A percentile compares a stretch with the other conserved stretches of the same genome.
Conservation (phyloP, 2,797 vertebrate species). For the Smutsia gigantea region DNA sequence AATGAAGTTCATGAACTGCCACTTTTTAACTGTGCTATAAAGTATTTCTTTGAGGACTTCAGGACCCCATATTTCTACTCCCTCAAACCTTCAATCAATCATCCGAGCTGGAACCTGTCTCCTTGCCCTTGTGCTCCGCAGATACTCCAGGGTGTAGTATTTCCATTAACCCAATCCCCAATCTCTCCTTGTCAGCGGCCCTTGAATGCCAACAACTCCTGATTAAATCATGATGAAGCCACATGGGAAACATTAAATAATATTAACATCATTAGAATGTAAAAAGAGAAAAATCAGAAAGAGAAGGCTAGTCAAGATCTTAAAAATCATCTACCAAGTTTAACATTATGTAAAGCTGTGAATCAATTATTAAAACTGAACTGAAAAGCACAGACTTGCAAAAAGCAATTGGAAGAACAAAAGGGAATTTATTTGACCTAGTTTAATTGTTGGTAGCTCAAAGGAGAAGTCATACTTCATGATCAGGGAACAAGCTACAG, state of each 20-base stretch:
- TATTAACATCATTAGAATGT: background rate
- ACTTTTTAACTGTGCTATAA: background rate
- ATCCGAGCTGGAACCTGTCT: background rate
- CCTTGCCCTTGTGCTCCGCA: background rate
- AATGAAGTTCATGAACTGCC: background rate
- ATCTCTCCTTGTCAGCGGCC: background rate
- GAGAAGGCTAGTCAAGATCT: background rate
- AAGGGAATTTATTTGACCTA: slow-evolving; percentile 46
- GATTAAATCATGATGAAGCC: background rate
- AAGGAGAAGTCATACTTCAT: slow-evolving; percentile 50
- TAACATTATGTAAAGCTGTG: background rate
- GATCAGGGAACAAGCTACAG: background rate
- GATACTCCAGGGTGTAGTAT: background rate
- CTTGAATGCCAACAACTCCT: background rate
- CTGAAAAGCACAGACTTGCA: background rate
- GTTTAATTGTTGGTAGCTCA: slow-evolving; percentile 38
- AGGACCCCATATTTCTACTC: background rate
- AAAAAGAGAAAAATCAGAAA: background rate
- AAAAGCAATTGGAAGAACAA: slow-evolving; percentile 47
- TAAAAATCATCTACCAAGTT: background rate
- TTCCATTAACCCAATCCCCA: background rate
- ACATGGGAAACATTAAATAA: background rate
- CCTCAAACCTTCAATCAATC: background rate
- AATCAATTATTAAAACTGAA: slow-evolving; percentile 14
- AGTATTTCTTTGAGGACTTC: background rate